Evolutionary conservation across 2,797 vertebrate genomes (phyloP).

Genomic region (Oreonectes daqikongensis): DNA sequence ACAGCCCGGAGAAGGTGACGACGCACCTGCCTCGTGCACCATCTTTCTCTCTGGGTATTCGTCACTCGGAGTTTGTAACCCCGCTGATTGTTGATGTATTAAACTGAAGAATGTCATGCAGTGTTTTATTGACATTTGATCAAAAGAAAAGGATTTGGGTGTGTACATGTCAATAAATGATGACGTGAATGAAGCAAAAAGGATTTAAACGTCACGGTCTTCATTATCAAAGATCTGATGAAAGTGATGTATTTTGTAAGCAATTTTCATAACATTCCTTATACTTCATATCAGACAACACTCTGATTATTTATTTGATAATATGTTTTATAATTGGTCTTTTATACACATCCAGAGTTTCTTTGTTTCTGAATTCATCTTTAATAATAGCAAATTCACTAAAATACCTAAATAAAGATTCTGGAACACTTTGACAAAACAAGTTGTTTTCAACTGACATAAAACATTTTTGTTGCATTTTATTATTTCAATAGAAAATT

Average conservation of each 20-base stretch:
- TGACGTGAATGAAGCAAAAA: not conserved
- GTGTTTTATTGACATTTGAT: not conserved
- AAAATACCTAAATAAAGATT: not conserved
- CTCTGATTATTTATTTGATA: no score
- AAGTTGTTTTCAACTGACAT: not conserved
- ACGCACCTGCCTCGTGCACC: slow-evolving; percentile 75
- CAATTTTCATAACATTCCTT: not conserved
- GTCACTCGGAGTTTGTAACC: slow-evolving; percentile 83
- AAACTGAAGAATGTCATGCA: slow-evolving; percentile 60
- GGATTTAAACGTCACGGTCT: not conserved
- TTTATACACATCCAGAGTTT: not conserved
- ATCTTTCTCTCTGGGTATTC: slow-evolving; percentile 80
- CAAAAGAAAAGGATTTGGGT: not conserved
- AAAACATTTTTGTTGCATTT: not conserved
- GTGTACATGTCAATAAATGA: not conserved
- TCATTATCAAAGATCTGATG: not conserved
- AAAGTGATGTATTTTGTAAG: not conserved
- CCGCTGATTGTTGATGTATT: slow-evolving; percentile 72
- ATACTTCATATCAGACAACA: not conserved
- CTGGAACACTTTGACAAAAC: not conserved
- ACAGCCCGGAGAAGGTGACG: slow-evolving; percentile 81
- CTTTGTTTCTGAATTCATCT: not conserved
- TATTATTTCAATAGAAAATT: not conserved
- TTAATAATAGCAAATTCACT: not conserved
- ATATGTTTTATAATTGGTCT: not conserved